Conservation (phyloP, 2,797 vertebrate species). For the Xiphophorus birchmanni region DNA sequence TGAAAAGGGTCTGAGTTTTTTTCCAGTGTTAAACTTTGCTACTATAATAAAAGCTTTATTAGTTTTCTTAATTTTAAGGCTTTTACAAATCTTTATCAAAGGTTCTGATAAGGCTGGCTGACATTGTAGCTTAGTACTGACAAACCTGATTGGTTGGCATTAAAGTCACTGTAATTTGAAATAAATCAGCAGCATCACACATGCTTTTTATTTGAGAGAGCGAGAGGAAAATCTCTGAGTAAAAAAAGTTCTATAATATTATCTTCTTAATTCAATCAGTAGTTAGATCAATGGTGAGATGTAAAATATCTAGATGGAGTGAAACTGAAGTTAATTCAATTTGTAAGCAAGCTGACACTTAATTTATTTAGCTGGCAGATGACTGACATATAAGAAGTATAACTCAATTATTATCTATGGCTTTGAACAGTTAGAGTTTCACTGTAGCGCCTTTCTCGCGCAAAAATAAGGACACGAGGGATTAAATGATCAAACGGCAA, state of each 20-base stretch:
- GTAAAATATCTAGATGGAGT: conserved; percentile 8
- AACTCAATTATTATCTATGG: background rate
- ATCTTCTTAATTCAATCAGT: conserved; percentile 9
- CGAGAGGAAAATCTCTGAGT: conserved; percentile 11
- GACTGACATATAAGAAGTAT: conserved; percentile 10
- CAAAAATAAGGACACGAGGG: background rate
- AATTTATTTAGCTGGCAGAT: conserved; percentile 10
- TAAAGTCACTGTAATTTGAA: background rate
- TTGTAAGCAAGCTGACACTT: conserved; percentile 15
- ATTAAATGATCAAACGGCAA: background rate
- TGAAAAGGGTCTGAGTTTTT: background rate
- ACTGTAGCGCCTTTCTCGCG: background rate
- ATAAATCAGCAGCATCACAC: conserved; percentile 2
- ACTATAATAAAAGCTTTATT: background rate
- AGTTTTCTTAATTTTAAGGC: background rate
- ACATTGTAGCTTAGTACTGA: background rate
- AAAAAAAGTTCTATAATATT: background rate
- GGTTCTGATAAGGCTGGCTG: background rate
- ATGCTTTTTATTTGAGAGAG: conserved; percentile 2
- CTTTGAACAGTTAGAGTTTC: conserved; percentile 8
- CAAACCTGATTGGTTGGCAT: conserved; percentile 21
- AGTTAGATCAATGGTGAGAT: conserved; percentile 14
- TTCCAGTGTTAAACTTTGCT: background rate
- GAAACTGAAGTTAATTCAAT: conserved; percentile 20
- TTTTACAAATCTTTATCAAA: background rate